A percentile compares a stretch with the other conserved stretches of the same genome.
phyloP scores from a whole-genome alignment of 2,113 vertebrate species.

The Urocynchramus pylzowi region DNA sequence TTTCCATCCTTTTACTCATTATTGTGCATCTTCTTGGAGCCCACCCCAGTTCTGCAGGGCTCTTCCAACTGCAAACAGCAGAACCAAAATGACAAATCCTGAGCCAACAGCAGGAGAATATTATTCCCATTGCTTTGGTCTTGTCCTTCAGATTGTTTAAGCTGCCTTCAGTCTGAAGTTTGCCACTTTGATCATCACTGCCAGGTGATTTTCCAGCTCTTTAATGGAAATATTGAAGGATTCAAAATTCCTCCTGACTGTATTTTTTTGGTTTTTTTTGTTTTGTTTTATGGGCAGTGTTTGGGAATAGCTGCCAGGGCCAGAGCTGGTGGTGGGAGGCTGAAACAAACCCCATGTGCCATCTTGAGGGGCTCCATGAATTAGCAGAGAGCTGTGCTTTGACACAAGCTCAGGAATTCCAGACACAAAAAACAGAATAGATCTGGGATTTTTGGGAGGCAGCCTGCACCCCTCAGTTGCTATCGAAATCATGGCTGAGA shows the following conservation, averaged over 20 bases:
- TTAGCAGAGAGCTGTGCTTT: slow-evolving; percentile 6
- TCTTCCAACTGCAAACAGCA: not conserved
- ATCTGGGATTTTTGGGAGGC: not conserved
- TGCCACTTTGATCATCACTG: not conserved
- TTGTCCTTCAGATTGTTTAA: not conserved
- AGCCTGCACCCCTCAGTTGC: not conserved
- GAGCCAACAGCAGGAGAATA: not conserved
- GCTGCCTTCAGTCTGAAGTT: not conserved
- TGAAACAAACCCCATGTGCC: not conserved
- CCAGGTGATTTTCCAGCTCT: not conserved
- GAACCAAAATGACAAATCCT: not conserved
- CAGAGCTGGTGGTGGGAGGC: not conserved
- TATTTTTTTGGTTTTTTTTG: not conserved
- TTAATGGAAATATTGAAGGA: not conserved
- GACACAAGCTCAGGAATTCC: not conserved
- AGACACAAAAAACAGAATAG: not conserved
- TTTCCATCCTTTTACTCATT: not conserved
- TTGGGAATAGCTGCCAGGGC: not conserved
- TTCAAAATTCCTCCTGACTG: not conserved
- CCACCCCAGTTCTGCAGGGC: not conserved
- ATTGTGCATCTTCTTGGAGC: not conserved
- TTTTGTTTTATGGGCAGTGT: not conserved
- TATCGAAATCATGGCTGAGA: not conserved
- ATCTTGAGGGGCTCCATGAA: not conserved
- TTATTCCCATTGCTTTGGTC: not conserved